Evolutionary conservation across 1,140 invertebrate species (phyloP).

Genomic region (Sarcophaga peregrina): DNA sequence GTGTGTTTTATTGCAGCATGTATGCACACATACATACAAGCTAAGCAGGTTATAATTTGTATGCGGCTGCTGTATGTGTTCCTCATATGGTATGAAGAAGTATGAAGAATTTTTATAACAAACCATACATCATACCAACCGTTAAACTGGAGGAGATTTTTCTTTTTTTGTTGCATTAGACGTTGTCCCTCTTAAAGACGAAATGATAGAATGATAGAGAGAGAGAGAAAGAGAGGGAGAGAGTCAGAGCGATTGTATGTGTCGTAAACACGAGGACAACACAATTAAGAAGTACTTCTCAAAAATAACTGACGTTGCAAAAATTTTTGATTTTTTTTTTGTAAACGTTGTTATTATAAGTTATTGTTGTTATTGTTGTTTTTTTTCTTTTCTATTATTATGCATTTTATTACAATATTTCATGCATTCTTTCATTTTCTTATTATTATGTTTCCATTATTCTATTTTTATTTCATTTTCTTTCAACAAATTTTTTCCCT

Average conservation of each 20-base stretch:
- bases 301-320: slow-evolving; percentile 60
- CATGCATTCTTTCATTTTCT: slow-evolving; percentile 8
- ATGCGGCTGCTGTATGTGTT: no score
- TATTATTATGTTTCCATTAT: background rate
- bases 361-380: slow-evolving; percentile 53
- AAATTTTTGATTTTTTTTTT: slow-evolving; percentile 52
- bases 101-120: background rate
- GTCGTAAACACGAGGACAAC: slow-evolving; percentile 30
- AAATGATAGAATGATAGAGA: no score
- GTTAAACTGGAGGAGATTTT: background rate
- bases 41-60: background rate
- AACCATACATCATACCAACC: slow-evolving; percentile 17
- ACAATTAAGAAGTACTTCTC: slow-evolving; percentile 44
- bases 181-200: no score
- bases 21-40: no score
- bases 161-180: no score
- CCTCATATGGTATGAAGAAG: no score
- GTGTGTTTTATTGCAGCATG: no score
- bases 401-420: slow-evolving; percentile 27
- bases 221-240: no score
- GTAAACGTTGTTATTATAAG: slow-evolving; percentile 52
- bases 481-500: background rate
- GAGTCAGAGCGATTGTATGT: background rate
- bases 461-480: slow-evolving; percentile 5
- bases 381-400: slow-evolving; percentile 51